A percentile compares a stretch with the other conserved stretches of the same genome.
Conservation (phyloP, 1,140 invertebrate species). For the Nomia melanderi region DNA sequence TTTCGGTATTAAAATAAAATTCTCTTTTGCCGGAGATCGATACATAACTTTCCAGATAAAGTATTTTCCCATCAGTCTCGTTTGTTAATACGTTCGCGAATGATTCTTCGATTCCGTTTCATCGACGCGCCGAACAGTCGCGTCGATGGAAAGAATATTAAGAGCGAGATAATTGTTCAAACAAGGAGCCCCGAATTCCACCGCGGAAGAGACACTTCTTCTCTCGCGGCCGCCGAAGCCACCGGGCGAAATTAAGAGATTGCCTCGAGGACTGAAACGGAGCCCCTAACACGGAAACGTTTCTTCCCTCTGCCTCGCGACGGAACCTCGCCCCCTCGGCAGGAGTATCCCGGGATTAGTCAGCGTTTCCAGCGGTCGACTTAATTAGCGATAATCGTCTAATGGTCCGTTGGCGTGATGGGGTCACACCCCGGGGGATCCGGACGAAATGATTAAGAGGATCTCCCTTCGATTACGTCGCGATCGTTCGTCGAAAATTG, state of each 20-base stretch:
- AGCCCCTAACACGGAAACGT: background rate
- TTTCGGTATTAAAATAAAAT: too few species aligned
- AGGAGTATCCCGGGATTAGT: background rate
- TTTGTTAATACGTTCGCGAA: too few species aligned
- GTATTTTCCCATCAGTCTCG: too few species aligned
- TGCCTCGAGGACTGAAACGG: background rate
- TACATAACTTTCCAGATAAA: too few species aligned
- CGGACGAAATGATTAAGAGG: constrained; percentile 31
- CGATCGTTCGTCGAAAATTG: background rate
- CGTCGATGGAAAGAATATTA: too few species aligned
- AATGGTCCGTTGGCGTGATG: too few species aligned
- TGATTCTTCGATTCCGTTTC: too few species aligned
- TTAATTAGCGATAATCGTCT: too few species aligned
- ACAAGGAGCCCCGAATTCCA: background rate
- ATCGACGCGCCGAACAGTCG: too few species aligned
- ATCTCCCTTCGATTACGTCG: background rate
- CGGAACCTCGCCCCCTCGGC: background rate
- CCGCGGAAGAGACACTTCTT: background rate
- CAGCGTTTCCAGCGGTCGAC: background rate
- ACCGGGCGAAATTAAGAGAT: constrained; percentile 10
- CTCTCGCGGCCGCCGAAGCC: background rate
- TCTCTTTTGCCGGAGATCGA: too few species aligned
- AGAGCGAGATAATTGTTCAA: background rate
- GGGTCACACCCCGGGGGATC: background rate
- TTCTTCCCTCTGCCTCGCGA: background rate